A percentile compares a stretch with the other conserved stretches of the same genome.
Evolutionary conservation across 2,113 vertebrate genomes (phyloP).

Genomic region (Tragelaphus strepsiceros): DNA sequence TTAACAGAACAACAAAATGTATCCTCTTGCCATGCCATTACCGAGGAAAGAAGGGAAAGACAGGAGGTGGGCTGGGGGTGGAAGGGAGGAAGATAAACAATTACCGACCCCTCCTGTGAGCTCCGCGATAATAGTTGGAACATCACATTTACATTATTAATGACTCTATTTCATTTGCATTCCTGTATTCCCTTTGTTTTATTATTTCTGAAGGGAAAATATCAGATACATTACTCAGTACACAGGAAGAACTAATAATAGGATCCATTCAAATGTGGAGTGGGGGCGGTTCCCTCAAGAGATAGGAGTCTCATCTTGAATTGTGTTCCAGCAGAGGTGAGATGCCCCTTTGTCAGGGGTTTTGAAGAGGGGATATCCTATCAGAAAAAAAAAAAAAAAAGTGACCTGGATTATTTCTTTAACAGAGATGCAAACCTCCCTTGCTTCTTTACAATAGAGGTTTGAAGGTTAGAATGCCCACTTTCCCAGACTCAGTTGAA

Average conservation of each 20-base stretch:
- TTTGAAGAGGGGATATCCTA: neutral
- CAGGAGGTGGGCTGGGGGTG: neutral
- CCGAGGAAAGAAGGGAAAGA: neutral
- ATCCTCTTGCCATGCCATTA: neutral
- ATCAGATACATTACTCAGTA: neutral
- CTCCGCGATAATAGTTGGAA: neutral
- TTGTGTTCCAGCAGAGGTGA: neutral
- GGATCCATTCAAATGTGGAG: neutral
- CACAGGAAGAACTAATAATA: neutral
- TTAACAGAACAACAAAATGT: neutral
- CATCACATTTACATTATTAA: constrained; percentile 59
- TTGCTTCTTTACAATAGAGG: neutral
- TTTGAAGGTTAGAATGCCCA: neutral
- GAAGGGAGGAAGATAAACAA: neutral
- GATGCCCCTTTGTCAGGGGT: neutral
- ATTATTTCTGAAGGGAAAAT: constrained; percentile 36
- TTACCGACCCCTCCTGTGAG: constrained; percentile 38
- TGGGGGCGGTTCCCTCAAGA: neutral
- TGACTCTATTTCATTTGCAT: constrained; percentile 26
- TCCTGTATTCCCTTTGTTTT: constrained; percentile 27
- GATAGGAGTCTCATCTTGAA: neutral
- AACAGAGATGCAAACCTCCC: neutral
- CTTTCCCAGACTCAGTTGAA: neutral
- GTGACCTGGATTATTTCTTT: neutral
- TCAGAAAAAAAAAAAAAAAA: neutral